A percentile compares a stretch with the other conserved stretches of the same genome.
Conservation (phyloP, 1,140 invertebrate genomes). For the Liolophura sinensis region DNA sequence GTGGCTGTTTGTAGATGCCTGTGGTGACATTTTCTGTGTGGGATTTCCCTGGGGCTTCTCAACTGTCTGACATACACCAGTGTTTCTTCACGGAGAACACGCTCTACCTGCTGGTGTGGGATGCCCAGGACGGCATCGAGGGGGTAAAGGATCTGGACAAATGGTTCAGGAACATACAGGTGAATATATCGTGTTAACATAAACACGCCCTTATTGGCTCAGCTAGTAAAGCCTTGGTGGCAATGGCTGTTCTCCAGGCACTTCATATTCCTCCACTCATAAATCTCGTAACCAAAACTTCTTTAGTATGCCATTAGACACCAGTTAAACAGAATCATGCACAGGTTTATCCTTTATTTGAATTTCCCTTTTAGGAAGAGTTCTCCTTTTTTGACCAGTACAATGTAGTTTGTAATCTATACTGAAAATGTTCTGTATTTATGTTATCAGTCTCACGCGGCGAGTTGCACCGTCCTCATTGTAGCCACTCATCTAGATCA, state of each 20-base stretch:
- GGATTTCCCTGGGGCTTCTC: conserved; percentile 41
- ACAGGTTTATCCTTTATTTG: no score
- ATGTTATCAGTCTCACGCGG: conserved; percentile 16
- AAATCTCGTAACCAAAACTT: no score
- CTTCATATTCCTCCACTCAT: no score
- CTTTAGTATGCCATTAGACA: no score
- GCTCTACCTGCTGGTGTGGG: conserved; percentile 47
- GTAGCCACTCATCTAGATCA: conserved; percentile 22
- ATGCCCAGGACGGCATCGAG: conserved; percentile 22
- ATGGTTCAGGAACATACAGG: conserved; percentile 47
- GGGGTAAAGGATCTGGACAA: conserved; percentile 33
- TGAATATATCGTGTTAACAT: conserved; percentile 10
- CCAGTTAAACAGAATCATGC: no score
- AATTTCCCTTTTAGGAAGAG: no score
- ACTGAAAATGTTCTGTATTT: not conserved
- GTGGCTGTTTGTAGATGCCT: conserved; percentile 1
- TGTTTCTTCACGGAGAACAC: conserved; percentile 39
- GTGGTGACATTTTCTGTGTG: conserved; percentile 37
- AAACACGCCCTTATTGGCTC: not conserved
- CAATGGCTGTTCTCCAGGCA: not conserved
- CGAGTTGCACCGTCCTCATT: conserved; percentile 19
- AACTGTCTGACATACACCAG: conserved; percentile 38
- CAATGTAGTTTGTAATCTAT: no score
- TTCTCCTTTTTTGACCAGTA: no score
- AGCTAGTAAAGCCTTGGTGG: not conserved